Evolutionary conservation across 1,140 invertebrate genomes (phyloP).

Genomic region (Rhyacophila brunnea): DNA sequence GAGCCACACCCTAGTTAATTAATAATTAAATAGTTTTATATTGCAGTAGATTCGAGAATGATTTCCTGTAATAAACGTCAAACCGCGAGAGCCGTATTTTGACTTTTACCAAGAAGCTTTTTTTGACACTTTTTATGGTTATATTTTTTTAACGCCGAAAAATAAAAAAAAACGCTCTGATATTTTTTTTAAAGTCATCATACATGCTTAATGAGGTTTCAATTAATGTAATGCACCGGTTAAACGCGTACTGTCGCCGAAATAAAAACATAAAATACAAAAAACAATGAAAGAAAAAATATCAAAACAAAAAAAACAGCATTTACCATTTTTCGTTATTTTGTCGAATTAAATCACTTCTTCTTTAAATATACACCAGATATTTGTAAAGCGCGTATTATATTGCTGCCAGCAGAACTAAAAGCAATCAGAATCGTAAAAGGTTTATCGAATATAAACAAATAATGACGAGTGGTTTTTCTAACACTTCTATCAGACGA

Average conservation of each 20-base stretch:
- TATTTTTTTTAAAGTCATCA: not conserved
- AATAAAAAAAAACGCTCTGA: slow-evolving; percentile 4
- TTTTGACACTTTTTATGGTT: slow-evolving; percentile 35
- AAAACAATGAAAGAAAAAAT: slow-evolving; percentile 27
- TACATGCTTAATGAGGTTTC: not conserved
- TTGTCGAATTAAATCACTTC: not conserved
- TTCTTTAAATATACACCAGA: not conserved
- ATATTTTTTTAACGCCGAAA: slow-evolving; percentile 20
- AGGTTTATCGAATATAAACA: slow-evolving; percentile 40
- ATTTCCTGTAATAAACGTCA: not conserved
- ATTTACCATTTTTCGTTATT: slow-evolving; percentile 26
- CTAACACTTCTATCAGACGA: slow-evolving; percentile 41
- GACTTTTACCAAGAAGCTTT: slow-evolving; percentile 49
- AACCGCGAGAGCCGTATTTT: slow-evolving; percentile 42
- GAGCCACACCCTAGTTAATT: slow-evolving; percentile 55
- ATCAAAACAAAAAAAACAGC: slow-evolving; percentile 32
- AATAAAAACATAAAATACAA: slow-evolving; percentile 1
- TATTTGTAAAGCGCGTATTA: slow-evolving; percentile 31
- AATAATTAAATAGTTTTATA: slow-evolving; percentile 36
- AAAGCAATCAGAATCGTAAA: slow-evolving; percentile 37
- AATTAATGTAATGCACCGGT: no score
- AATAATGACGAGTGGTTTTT: slow-evolving; percentile 32
- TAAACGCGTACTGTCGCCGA: not conserved
- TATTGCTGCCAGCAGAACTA: slow-evolving; percentile 32
- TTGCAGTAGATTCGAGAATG: slow-evolving; percentile 27